Base-by-base conservation (phyloP, 2,888 invertebrate species). In the Brenthis hecate region DNA sequence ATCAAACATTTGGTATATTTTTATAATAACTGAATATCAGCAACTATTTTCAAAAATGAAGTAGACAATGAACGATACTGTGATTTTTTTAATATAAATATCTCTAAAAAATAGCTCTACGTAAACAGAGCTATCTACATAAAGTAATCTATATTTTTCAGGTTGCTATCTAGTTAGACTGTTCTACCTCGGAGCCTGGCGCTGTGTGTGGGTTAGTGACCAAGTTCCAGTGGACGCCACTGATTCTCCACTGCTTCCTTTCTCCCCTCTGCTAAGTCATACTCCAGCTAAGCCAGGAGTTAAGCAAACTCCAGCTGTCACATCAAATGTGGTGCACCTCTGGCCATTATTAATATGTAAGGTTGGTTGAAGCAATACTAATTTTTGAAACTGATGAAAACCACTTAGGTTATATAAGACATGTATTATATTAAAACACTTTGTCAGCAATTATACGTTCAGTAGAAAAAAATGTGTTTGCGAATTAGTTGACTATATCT, bases 131-230 rank as follows among this genome's bases (percentile, higher is more conserved):
- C 28, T 28, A 28, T 28, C 28, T 28, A 28, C 0, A 5, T 28
- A 28, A 28, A 8, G 8, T 6, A 23, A 55, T 23, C n/a, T 28
- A 51, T 36, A n/a, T 60, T 13, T 56, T 8, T 23, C 77, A 92
- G 92, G 92, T 1, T 92, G 92, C 72, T 92, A 92, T 72, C 81
- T 92, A 11, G 89, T 92, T 19, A 87, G 92, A 0, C 79, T 92
- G 0, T 92, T 80, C 79, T 85, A 86, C 77, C 77, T 92, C 2
- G 92, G 92, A 0, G 82, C 86, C 0, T 92, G 92, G 92, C 84
- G 92, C 0, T 91, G 91, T 70, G 82, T 92, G 1, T 92, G 91
- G 92, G 92, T 92, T 19, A 88, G 80, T 67, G 92, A 92, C 47
- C 86, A 84, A 70, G 88, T 92, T 0, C 92, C 92, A 1, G 84